Conservation (phyloP, 2,113 vertebrate genomes). For the Excalfactoria chinensis region DNA sequence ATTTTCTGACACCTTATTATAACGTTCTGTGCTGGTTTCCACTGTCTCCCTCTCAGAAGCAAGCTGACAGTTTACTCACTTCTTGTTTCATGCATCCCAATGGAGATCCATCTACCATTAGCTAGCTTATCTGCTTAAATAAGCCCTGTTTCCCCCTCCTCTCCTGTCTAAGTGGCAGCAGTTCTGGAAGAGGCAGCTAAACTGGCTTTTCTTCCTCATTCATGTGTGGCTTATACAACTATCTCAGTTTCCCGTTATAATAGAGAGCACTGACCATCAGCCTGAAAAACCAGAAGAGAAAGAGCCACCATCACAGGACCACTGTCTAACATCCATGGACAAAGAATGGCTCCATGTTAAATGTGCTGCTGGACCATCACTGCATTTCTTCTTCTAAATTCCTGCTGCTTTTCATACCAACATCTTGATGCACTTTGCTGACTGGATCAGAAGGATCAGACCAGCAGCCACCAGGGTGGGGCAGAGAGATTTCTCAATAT, state of each 20-base stretch:
- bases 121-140: background rate
- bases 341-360: fast-evolving
- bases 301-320: background rate
- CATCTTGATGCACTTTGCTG: background rate
- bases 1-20: background rate
- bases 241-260: background rate
- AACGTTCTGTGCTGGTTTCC: background rate
- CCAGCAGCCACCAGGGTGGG: background rate
- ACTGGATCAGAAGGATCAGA: background rate
- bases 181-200: background rate
- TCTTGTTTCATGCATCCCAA: background rate
- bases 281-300: fast-evolving
- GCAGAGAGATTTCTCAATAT: conserved; percentile 1
- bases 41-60: fast-evolving
- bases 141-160: background rate
- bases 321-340: background rate
- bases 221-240: background rate
- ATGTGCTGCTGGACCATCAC: background rate
- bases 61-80: background rate
- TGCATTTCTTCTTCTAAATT: background rate
- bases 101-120: background rate
- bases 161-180: fast-evolving
- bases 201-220: background rate
- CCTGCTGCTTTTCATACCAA: background rate
- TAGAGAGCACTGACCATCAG: background rate